phyloP scores from a whole-genome alignment of 53 echinoderm and acorn worm genomes.

The Apostichopus leukothele region DNA sequence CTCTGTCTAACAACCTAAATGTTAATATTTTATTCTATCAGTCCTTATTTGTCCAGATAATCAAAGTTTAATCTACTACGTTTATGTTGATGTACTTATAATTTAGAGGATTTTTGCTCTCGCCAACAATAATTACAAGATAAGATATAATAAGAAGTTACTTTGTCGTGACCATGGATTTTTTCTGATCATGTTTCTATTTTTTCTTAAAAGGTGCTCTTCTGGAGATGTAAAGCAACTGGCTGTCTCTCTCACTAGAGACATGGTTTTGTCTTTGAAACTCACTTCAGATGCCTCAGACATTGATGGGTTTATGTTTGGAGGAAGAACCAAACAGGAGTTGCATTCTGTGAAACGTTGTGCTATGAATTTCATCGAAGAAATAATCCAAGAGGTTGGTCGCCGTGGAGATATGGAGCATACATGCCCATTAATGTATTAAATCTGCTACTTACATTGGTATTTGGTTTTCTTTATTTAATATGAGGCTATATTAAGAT shows the following conservation, averaged over 20 bases:
- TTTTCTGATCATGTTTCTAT: neutral
- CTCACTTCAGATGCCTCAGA: neutral
- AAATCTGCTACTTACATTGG: too few species aligned
- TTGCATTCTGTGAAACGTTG: neutral
- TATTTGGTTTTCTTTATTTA: too few species aligned
- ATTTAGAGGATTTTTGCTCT: too few species aligned
- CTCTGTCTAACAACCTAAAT: too few species aligned
- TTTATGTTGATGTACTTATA: too few species aligned
- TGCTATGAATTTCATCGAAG: neutral
- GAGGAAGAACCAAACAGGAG: neutral
- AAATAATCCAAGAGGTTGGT: slow-evolving; percentile 4
- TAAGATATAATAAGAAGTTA: too few species aligned
- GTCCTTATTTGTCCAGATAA: too few species aligned
- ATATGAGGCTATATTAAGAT: too few species aligned
- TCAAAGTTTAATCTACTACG: too few species aligned
- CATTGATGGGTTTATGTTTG: neutral
- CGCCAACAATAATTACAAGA: too few species aligned
- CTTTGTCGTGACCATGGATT: neutral
- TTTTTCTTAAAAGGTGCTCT: neutral
- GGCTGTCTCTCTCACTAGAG: neutral
- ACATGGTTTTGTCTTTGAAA: neutral
- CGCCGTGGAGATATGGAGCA: neutral
- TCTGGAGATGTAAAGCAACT: neutral
- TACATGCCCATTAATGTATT: too few species aligned
- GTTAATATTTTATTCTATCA: too few species aligned